Evolutionary conservation across 2,888 invertebrate genomes (phyloP), one percentile per base, ranked within the genome.

Genomic region (Thecocarcelia acutangulata): DNA sequence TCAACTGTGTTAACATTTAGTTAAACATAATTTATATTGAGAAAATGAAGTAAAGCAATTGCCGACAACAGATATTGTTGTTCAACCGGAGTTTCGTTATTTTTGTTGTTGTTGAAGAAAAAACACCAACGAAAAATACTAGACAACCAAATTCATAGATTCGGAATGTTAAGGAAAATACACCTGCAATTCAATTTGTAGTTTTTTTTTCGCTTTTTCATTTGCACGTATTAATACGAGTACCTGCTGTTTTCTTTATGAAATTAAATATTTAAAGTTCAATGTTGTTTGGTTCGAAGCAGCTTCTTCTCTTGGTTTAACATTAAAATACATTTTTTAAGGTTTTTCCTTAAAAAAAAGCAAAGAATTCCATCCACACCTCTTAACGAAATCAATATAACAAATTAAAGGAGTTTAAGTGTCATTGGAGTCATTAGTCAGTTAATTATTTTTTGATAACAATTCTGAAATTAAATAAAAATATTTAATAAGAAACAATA

Each of bases 211-310:
- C 33, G 1, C 17, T 56, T 56, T 12, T 69, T 40, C 1, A 12
- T 15, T 13, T n/a, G n/a, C 24, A 48, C 37, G 11, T 48, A 48
- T 19, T 50, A 68, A 69, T 75, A n/a, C n/a, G n/a, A n/a, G n/a
- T n/a, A 69, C 69, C 80, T 66, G 78, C 78, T 79, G 73, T 66
- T 79, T 73, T 79, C 80, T 70, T 42, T 59, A 82, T 70, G 66
- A 70, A 75, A 66, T 79, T 74, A 66, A 79, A 78, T 78, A 78
- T 79, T 66, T 78, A 82, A 82, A 82, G 78, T 78, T 78, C 74
- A 82, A 82, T 82, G 82, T 78, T 82, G 74, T 52, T 76, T 44
- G 15, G 40, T 66, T 68, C 28, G 50, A 19, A 50, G 37, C 44
- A 48, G 61, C 58, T 70, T 54, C 66, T 5, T 44, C 42, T 70